phyloP scores from a whole-genome alignment of 2,797 vertebrate species.

The Peromyscus nudipes region DNA sequence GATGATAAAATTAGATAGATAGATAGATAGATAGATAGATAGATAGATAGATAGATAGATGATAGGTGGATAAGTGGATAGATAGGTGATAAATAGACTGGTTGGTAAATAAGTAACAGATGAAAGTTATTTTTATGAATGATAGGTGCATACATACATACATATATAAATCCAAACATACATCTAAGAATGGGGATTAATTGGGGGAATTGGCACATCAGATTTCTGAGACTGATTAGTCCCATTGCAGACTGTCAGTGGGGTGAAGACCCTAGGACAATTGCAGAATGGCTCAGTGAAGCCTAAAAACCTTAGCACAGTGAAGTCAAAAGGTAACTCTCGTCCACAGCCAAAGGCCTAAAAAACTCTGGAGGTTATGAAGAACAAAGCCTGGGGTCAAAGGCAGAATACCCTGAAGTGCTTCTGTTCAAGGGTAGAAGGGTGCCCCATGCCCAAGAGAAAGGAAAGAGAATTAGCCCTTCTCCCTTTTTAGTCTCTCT shows the following conservation, averaged over 20 bases:
- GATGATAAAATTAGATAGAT: no score
- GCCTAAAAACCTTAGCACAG: neutral
- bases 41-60: neutral
- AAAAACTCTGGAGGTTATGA: no score
- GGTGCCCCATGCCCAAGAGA: neutral
- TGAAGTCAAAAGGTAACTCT: neutral
- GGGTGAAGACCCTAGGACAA: neutral
- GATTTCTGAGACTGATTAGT: neutral
- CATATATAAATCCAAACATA: neutral
- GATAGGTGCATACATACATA: neutral
- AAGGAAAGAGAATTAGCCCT: neutral
- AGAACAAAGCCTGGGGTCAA: neutral
- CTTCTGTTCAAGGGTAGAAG: neutral
- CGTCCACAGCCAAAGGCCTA: neutral
- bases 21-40: no score
- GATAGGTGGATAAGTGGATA: neutral
- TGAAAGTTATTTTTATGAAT: neutral
- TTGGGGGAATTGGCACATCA: neutral
- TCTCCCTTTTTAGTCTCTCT: neutral
- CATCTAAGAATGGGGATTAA: neutral
- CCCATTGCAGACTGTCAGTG: neutral
- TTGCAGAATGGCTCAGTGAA: neutral
- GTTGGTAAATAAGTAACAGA: neutral
- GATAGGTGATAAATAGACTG: neutral
- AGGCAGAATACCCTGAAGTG: neutral